Evolutionary conservation across 2,888 invertebrate species (phyloP).

Genomic region (Arge pagana): DNA sequence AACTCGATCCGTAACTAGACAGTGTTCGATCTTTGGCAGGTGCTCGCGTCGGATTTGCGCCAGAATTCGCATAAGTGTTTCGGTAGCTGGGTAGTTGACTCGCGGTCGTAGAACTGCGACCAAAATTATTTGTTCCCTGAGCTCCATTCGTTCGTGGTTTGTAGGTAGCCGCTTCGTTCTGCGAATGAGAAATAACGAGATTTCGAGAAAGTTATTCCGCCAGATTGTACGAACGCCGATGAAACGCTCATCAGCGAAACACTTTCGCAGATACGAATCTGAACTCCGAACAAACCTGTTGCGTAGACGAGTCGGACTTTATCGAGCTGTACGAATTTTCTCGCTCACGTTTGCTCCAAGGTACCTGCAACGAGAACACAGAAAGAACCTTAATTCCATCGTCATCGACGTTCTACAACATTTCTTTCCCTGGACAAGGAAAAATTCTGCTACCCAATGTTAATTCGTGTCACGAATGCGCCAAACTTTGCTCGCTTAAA

Average conservation of each 20-base stretch:
- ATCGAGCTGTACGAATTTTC: slow-evolving; percentile 24
- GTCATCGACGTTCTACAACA: no score
- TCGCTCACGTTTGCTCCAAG: slow-evolving; percentile 23
- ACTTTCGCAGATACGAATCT: no score
- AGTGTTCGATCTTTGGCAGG: slow-evolving; percentile 43
- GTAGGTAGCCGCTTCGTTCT: slow-evolving; percentile 49
- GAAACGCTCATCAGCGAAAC: not conserved
- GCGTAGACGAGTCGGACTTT: slow-evolving; percentile 22
- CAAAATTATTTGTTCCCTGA: slow-evolving; percentile 33
- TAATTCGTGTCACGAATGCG: no score
- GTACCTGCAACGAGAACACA: slow-evolving; percentile 18
- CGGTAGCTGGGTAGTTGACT: slow-evolving; percentile 47
- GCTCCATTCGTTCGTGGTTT: slow-evolving; percentile 35
- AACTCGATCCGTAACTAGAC: slow-evolving; percentile 39
- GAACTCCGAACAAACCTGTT: slow-evolving; percentile 14
- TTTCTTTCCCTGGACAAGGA: no score
- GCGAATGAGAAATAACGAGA: slow-evolving; percentile 28
- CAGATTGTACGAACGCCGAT: not conserved
- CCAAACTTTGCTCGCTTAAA: slow-evolving; percentile 16
- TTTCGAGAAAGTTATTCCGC: no score
- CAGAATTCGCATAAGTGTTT: slow-evolving; percentile 42
- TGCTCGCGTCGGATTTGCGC: slow-evolving; percentile 37
- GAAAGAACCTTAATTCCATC: not conserved
- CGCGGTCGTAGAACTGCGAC: slow-evolving; percentile 41
- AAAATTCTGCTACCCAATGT: no score